phyloP scores from a whole-genome alignment of 2,888 invertebrate species.

The Nipponacmea schrenckii region DNA sequence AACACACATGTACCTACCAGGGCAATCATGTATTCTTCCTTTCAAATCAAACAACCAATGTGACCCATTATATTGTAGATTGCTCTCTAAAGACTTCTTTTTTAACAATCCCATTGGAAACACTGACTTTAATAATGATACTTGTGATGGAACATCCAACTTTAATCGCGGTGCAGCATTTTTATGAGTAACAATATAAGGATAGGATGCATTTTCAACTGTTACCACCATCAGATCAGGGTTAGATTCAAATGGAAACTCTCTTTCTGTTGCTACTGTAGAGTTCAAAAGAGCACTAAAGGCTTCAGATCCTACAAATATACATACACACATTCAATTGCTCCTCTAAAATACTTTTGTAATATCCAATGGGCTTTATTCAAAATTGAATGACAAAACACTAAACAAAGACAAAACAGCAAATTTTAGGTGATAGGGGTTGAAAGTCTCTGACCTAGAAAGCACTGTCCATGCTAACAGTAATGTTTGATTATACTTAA shows the following conservation, averaged over 20 bases:
- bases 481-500: too few species aligned
- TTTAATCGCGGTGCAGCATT: conserved; percentile 42
- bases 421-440: too few species aligned
- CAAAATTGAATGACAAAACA: background rate
- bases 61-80: conserved; percentile 48
- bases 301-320: conserved; percentile 3
- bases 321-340: background rate
- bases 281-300: conserved; percentile 23
- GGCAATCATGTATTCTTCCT: conserved; percentile 44
- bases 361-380: background rate
- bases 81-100: conserved; percentile 51
- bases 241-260: conserved; percentile 39
- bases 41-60: conserved; percentile 48
- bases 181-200: conserved; percentile 45
- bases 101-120: conserved; percentile 49
- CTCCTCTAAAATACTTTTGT: background rate
- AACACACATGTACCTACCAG: conserved; percentile 38
- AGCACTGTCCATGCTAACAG: too few species aligned
- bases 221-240: conserved; percentile 37
- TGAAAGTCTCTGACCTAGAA: too few species aligned
- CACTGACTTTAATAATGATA: conserved; percentile 52
- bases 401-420: background rate
- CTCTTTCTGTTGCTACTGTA: conserved; percentile 39
- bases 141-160: conserved; percentile 44
- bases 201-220: conserved; percentile 31